Conservation (phyloP, 1,140 invertebrate genomes). For the Sitodiplosis mosellana region DNA sequence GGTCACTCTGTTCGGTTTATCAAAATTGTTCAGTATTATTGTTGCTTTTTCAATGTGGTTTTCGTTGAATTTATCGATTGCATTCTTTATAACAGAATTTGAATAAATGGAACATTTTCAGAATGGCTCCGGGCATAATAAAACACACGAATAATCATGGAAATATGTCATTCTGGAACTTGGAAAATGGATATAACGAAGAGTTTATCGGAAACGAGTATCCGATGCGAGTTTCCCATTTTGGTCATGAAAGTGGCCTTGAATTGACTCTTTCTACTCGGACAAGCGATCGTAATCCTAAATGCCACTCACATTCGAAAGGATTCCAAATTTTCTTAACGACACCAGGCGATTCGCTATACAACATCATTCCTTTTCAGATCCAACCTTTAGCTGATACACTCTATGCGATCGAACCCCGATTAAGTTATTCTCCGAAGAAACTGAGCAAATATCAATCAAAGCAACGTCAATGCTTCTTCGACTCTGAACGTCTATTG, state of each 20-base stretch:
- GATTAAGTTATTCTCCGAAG: conserved; percentile 38
- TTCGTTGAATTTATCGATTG: too few species aligned
- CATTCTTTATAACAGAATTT: too few species aligned
- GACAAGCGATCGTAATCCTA: too few species aligned
- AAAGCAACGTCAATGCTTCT: conserved; percentile 39
- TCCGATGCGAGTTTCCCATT: background rate
- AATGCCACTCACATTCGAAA: too few species aligned
- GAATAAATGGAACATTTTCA: too few species aligned
- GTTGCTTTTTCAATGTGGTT: too few species aligned
- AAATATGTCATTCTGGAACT: background rate
- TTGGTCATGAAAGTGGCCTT: background rate
- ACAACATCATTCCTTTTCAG: conserved; percentile 15
- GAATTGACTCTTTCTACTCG: background rate
- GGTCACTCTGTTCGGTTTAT: too few species aligned
- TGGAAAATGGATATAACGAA: background rate
- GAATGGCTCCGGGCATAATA: background rate
- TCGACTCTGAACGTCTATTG: conserved; percentile 37
- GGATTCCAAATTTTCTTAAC: conserved; percentile 13
- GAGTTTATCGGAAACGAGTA: background rate
- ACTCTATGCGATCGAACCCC: conserved; percentile 35
- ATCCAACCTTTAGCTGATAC: conserved; percentile 17
- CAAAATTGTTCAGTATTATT: too few species aligned
- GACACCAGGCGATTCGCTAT: conserved; percentile 28
- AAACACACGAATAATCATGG: too few species aligned
- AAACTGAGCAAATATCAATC: conserved; percentile 27